Conservation (phyloP, 1,140 invertebrate genomes). For the Ctenoplectra terminalis region DNA sequence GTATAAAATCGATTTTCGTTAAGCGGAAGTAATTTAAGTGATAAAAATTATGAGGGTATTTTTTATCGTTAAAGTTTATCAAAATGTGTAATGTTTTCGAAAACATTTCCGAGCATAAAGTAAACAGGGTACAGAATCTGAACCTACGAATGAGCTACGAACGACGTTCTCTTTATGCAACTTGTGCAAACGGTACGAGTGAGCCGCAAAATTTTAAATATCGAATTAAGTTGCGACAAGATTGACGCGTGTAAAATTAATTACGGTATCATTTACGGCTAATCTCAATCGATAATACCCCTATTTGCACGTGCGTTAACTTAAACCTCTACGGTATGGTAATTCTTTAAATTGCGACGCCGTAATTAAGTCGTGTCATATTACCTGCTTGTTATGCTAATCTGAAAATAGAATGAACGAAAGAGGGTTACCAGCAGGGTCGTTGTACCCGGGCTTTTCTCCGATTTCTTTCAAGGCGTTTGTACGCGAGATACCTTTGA, state of each 20-base stretch:
- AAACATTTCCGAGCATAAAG: too few relatives aligned
- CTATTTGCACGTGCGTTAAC: background rate
- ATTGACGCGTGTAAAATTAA: background rate
- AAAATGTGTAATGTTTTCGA: too few relatives aligned
- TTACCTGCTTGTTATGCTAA: constrained; percentile 29
- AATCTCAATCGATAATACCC: constrained; percentile 3
- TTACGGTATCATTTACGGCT: background rate
- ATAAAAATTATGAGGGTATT: too few relatives aligned
- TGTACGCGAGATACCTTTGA: constrained; percentile 17
- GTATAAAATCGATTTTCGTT: too few relatives aligned
- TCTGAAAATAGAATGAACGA: constrained; percentile 39
- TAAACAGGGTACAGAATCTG: too few relatives aligned
- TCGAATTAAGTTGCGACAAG: too few relatives aligned
- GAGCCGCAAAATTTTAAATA: background rate
- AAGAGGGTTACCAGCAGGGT: constrained; percentile 10
- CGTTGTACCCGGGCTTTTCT: constrained; percentile 8
- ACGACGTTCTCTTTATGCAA: too few relatives aligned
- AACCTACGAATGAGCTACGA: too few relatives aligned
- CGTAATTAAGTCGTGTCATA: constrained; percentile 34
- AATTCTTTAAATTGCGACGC: constrained; percentile 27
- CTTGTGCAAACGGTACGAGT: too few relatives aligned
- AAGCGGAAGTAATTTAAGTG: too few relatives aligned
- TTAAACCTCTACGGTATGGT: constrained; percentile 1
- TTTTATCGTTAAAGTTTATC: too few relatives aligned
- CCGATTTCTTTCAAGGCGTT: constrained; percentile 12